Conservation (phyloP, 2,888 invertebrate species). For the Platycheirus rosarum region DNA sequence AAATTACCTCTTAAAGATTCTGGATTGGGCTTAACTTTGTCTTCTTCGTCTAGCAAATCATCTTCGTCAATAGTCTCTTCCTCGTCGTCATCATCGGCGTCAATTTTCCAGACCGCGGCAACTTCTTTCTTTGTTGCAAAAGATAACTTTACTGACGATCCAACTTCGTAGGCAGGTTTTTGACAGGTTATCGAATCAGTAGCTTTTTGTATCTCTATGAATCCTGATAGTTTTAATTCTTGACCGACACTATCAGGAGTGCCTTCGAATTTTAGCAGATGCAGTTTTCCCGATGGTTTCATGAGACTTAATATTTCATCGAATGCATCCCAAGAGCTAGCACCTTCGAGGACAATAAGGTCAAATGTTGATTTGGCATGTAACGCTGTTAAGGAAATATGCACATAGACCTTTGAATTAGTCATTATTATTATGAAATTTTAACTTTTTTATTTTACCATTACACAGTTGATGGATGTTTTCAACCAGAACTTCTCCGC, state of each 20-base stretch:
- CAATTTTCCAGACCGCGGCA: constrained; percentile 89
- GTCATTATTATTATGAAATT: too few species aligned
- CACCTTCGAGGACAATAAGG: constrained; percentile 83
- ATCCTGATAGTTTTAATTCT: constrained; percentile 87
- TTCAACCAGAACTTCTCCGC: constrained; percentile 84
- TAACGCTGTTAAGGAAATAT: constrained; percentile 84
- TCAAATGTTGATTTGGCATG: constrained; percentile 86
- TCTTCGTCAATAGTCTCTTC: constrained; percentile 95
- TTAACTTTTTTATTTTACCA: too few species aligned
- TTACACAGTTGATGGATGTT: constrained; percentile 85
- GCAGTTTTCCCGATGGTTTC: constrained; percentile 86
- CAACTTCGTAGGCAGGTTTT: constrained; percentile 89
- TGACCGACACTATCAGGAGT: constrained; percentile 82
- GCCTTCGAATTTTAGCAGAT: constrained; percentile 83
- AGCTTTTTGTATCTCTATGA: constrained; percentile 81
- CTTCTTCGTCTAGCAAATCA: constrained; percentile 93
- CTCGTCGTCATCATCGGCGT: constrained; percentile 86
- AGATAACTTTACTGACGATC: constrained; percentile 85
- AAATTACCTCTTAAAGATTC: constrained; percentile 89
- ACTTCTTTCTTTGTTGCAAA: constrained; percentile 79
- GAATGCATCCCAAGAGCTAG: constrained; percentile 82
- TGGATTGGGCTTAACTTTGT: constrained; percentile 93
- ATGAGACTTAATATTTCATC: constrained; percentile 85
- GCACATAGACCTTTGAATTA: not conserved
- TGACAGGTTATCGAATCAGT: constrained; percentile 82